These are phyloP conservation scores for Ahaetulla prasina DNA, from an alignment of 2,113 vertebrate genomes.

Conservation along the genomic window DNA sequence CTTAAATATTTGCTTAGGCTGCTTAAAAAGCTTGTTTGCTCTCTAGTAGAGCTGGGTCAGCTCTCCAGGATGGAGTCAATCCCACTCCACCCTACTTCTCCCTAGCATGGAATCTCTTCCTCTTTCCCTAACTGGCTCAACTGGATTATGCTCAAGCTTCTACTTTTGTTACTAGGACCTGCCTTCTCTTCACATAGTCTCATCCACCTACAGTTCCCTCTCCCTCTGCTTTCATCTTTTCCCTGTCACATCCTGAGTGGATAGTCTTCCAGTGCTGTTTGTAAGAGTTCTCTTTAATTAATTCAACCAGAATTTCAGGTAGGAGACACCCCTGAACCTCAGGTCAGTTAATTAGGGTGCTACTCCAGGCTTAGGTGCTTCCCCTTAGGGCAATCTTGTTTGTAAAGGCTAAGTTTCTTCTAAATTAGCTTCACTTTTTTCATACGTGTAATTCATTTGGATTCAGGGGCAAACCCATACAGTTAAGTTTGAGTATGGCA, in stretches of 20 bases:
- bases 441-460: neutral
- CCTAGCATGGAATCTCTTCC: slow-evolving; percentile 65
- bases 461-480: neutral
- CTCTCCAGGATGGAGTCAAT: slow-evolving; percentile 32
- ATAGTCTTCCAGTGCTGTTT: slow-evolving; percentile 31
- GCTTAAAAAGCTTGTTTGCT: slow-evolving; percentile 55
- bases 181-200: slow-evolving; percentile 47
- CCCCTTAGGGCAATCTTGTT: slow-evolving; percentile 1
- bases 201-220: slow-evolving; percentile 58
- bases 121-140: slow-evolving; percentile 48
- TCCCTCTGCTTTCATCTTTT: slow-evolving; percentile 32
- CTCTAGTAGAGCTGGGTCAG: slow-evolving; percentile 52
- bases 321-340: slow-evolving; percentile 24
- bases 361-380: neutral
- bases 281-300: slow-evolving; percentile 11
- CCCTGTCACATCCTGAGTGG: slow-evolving; percentile 53
- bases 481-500: neutral
- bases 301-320: slow-evolving; percentile 14
- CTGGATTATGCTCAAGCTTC: slow-evolving; percentile 50
- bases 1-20: slow-evolving; percentile 40
- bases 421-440: neutral
- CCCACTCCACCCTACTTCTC: slow-evolving; percentile 51
- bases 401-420: neutral
- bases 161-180: slow-evolving; percentile 47
- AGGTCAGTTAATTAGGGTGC: slow-evolving; percentile 7